Percentiles rank a stretch among this genome's conserved stretches.
Conservation (phyloP, 2,797 vertebrate genomes). For the Acridotheres tristis region DNA sequence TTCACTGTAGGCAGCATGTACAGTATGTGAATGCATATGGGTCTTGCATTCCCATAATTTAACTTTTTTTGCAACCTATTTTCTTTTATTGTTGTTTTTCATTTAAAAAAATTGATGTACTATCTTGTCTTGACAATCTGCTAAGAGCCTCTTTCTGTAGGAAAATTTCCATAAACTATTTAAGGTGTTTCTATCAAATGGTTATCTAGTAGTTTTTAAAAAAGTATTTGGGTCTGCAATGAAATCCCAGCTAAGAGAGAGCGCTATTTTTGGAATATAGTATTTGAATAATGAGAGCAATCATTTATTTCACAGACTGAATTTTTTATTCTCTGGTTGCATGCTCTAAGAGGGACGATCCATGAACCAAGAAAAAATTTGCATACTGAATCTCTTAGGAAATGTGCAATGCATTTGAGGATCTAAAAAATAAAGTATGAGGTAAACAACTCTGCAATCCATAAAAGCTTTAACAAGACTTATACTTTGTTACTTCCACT, state of each 20-base stretch:
- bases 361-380: not conserved
- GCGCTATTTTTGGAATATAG: not conserved
- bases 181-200: not conserved
- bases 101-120: not conserved
- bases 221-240: not conserved
- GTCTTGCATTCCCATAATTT: not conserved
- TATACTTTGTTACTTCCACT: rapidly evolving
- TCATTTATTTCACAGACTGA: not conserved
- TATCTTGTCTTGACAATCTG: not conserved
- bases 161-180: not conserved
- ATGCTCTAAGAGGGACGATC: not conserved
- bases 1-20: not conserved
- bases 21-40: not conserved
- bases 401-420: not conserved
- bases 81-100: not conserved
- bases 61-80: not conserved
- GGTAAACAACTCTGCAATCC: not conserved
- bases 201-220: not conserved
- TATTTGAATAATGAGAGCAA: not conserved
- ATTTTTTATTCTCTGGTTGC: not conserved
- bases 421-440: not conserved
- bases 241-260: not conserved
- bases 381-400: not conserved
- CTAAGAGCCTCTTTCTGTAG: not conserved
- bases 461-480: not conserved